These are phyloP conservation scores for Zosterops borbonicus DNA, from an alignment of 2,113 vertebrate genomes.

Conservation along the genomic window DNA sequence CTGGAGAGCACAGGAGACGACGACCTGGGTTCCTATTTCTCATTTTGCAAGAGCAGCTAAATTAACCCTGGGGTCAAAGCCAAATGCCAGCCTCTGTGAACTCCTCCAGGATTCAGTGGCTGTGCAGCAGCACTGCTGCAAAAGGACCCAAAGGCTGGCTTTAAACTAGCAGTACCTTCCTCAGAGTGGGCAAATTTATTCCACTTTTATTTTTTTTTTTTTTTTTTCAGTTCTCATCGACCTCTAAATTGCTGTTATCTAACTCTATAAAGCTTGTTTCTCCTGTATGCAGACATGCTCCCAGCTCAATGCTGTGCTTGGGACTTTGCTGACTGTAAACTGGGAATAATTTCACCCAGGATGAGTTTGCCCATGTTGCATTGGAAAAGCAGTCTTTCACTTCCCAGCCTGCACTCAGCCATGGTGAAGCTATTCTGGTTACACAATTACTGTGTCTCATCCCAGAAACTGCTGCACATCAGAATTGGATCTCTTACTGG, in stretches of 20 bases:
- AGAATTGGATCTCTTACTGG: neutral
- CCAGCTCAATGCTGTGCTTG: neutral
- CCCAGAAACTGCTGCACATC: conserved; percentile 3
- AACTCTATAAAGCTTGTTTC: neutral
- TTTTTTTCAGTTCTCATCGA: neutral
- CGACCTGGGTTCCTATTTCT: conserved; percentile 30
- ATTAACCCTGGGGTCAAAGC: conserved; percentile 53
- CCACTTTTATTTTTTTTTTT: neutral
- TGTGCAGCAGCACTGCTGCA: neutral
- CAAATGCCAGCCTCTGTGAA: conserved; percentile 26
- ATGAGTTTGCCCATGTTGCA: neutral
- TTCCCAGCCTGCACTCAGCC: neutral
- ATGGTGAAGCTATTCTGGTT: conserved; percentile 3
- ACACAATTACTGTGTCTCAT: neutral
- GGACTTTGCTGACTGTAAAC: neutral
- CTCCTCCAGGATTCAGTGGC: neutral
- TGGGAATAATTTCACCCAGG: neutral
- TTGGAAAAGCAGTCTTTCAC: neutral
- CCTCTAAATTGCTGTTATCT: neutral
- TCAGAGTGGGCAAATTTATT: neutral
- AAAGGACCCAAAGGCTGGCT: neutral
- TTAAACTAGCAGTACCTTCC: neutral
- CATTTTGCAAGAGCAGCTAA: conserved; percentile 40
- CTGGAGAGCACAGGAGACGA: neutral
- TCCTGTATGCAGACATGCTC: neutral